phyloP scores from a whole-genome alignment of 2,797 vertebrate species.

The Artibeus lituratus region DNA sequence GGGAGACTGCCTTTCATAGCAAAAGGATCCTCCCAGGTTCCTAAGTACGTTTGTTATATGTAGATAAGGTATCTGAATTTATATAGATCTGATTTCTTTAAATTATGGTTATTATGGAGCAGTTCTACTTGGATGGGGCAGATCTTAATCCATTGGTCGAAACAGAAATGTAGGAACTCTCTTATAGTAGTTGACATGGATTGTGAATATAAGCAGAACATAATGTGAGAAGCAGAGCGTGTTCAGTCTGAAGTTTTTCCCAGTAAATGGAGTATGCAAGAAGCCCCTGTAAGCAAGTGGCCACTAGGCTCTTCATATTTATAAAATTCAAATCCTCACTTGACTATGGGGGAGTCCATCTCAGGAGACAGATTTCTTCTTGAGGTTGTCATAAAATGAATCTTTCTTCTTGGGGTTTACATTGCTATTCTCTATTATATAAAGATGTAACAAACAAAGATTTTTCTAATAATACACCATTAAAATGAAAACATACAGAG shows the following conservation, averaged over 20 bases:
- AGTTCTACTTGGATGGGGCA: neutral
- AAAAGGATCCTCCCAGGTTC: neutral
- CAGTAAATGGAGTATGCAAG: neutral
- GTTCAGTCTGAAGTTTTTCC: neutral
- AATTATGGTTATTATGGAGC: neutral
- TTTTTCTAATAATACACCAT: neutral
- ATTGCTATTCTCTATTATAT: neutral
- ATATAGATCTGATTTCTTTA: neutral
- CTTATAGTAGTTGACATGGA: neutral
- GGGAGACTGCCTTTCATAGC: neutral
- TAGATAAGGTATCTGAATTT: neutral
- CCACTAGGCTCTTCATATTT: neutral
- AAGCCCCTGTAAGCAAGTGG: neutral
- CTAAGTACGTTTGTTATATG: neutral
- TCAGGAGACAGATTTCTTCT: neutral
- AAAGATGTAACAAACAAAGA: neutral
- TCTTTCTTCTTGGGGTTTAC: neutral
- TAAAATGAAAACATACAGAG: constrained; percentile 19
- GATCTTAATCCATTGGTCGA: neutral
- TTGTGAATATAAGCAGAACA: neutral
- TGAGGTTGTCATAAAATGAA: neutral
- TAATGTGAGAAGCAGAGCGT: neutral
- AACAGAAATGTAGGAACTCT: neutral
- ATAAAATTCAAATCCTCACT: neutral
- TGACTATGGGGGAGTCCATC: neutral